These are phyloP conservation scores for Alectoris magna DNA, from an alignment of 2,797 vertebrate genomes.

Conservation along the genomic window DNA sequence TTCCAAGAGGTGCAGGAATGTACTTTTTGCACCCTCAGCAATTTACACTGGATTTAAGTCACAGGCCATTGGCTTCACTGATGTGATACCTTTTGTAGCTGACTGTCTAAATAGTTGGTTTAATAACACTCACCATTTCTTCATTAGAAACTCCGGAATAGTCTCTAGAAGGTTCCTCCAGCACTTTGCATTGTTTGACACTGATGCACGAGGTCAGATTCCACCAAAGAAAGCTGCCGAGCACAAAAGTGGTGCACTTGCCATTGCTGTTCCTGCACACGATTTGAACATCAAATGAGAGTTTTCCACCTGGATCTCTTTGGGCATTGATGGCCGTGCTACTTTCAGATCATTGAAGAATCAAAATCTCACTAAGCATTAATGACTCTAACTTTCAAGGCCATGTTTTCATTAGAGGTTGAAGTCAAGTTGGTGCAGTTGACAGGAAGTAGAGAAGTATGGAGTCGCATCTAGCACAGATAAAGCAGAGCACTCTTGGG, in stretches of 20 bases:
- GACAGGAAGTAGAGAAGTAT: not conserved
- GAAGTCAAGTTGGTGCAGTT: not conserved
- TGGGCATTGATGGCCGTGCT: not conserved
- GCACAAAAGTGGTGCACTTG: not conserved
- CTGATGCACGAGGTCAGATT: not conserved
- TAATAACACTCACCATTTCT: not conserved
- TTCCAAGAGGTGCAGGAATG: not conserved
- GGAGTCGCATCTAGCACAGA: not conserved
- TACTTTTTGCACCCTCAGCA: not conserved
- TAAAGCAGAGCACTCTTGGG: not conserved
- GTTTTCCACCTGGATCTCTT: not conserved
- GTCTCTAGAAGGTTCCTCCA: slow-evolving; percentile 9
- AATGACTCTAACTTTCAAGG: not conserved
- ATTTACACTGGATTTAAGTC: not conserved
- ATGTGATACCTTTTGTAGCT: not conserved
- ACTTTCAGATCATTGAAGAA: not conserved
- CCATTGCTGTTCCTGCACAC: not conserved
- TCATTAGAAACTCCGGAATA: not conserved
- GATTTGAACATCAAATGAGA: not conserved
- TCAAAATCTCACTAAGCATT: not conserved
- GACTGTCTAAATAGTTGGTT: not conserved
- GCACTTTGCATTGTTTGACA: slow-evolving; percentile 19
- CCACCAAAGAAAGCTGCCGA: not conserved
- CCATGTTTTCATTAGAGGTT: not conserved
- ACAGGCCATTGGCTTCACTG: not conserved